These are phyloP conservation scores for Procambarus clarkii DNA, from an alignment of 1,140 invertebrate species.

Conservation along the genomic window DNA sequence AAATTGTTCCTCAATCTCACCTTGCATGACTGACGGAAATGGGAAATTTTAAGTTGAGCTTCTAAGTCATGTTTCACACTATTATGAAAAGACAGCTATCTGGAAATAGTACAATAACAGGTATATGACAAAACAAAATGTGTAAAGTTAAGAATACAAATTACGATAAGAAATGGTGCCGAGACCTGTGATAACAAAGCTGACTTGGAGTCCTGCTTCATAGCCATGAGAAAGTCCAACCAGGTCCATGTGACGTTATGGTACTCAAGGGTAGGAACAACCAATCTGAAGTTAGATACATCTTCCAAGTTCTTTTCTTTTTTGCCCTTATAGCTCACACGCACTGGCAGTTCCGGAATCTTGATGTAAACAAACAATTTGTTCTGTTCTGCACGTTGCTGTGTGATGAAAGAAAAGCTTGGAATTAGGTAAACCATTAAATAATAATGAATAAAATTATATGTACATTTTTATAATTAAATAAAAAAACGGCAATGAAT, in stretches of 20 bases:
- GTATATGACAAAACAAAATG: no score
- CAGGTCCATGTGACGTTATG: slow-evolving; percentile 99
- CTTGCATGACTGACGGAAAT: no score
- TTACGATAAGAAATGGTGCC: neutral
- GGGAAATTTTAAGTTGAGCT: no score
- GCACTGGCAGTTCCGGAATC: slow-evolving; percentile 94
- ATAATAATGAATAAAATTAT: no score
- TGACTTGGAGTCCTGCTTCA: slow-evolving; percentile 94
- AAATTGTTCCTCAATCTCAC: no score
- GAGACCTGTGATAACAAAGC: slow-evolving; percentile 89
- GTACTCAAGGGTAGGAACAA: slow-evolving; percentile 97
- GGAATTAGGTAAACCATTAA: neutral
- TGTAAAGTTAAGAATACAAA: no score
- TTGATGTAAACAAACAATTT: slow-evolving; percentile 86
- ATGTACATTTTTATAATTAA: no score
- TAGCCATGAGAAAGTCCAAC: slow-evolving; percentile 96
- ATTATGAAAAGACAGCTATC: no score
- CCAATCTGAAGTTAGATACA: slow-evolving; percentile 93
- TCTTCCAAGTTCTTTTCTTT: slow-evolving; percentile 99
- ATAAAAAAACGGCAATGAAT: no score
- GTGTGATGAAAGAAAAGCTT: slow-evolving; percentile 11
- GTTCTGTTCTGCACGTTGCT: slow-evolving; percentile 95
- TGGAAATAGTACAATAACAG: no score
- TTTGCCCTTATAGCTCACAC: slow-evolving; percentile 97
- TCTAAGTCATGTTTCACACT: no score